Evolutionary conservation across 2,113 vertebrate genomes (phyloP), one percentile per base, ranked within the genome.

Genomic region (Tursiops truncatus): DNA sequence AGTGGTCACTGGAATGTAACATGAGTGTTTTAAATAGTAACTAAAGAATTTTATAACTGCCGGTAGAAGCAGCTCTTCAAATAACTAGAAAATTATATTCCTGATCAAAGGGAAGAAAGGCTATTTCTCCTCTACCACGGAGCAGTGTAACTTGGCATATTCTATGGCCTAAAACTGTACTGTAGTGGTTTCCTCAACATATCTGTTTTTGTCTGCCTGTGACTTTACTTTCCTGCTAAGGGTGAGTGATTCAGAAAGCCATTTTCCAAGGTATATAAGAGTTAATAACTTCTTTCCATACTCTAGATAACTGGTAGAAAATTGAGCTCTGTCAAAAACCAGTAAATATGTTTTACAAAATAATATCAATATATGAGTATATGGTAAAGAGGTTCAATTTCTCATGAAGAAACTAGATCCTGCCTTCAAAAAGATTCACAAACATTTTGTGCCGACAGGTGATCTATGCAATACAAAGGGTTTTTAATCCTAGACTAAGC

Each of bases 1-100:
- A 80, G 70, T 53, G 18, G 36, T 90, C 83, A 53, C 0, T 96
- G 97, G 97, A 95, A 97, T 97, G 96, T 84, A 79, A 44, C 31
- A 5, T 20, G 90, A 96, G 95, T 93, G 53, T 82, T 95, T 96
- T 94, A 79, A 96, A 44, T 68, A 84, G 74, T 87, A 95, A 73
- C 90, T 47, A 31, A 96, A 93, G 92, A 97, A 97, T 94, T 95
- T 91, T 82, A 77, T 38, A 89, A 71, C 63, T 84, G 17, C 73
- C n/a, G 21, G 20, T 31, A 84, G 36, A 79, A 92, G 67, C 28
- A 95, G 77, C 67, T 73, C 89, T 93, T 97, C 53, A 97, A 74
- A 82, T 89, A 56, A 63, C 83, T 92, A 83, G 71, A 87, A 95
- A 67, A 70, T 41, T 50, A 8, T 36, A 62, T 38, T 25, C 26